Evolutionary conservation across 92 coral and sea anemone genomes (phyloP), one percentile per base, ranked within the genome.

Genomic region (Diadumene lineata): DNA sequence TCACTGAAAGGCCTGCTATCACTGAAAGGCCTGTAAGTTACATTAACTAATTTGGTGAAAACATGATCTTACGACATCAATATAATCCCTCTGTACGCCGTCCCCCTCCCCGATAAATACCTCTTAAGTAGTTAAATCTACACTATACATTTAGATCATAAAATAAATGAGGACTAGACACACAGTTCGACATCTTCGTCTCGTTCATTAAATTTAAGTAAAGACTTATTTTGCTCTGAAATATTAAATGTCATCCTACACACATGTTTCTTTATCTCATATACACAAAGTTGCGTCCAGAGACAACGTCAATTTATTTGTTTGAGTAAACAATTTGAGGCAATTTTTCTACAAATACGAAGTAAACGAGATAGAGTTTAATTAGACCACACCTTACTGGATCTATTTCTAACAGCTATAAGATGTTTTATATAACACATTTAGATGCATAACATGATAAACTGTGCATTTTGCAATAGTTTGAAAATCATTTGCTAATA

Each of bases 221-320:
- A 58, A 58, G 64, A 53, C 19, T 17, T 22, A 6, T 6, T 15
- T 32, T 22, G 1, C 31, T 22, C 1, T 58, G 64, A 22, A 58
- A 58, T 10, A 26, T 53, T 53, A 53, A 56, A 31, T 78, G 69
- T 69, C 82, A 34, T 16, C 63, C 29, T 78, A 8, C 56, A 31
- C 22, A 70, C 46, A n/a, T 64, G 68, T 68, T 68, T 78, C 77
- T 56, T 69, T n/a, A 31, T 58, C 11, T 29, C 24, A 69, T 61
- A 4, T 29, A 29, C 16, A 33, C 13, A 38, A 51, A 21, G 69
- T 56, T 77, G 69, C 58, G 78, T 43, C 22, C 55, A 9, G 0
- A 50, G 53, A 18, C 27, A 48, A 31, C 0, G 60, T 24, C 30
- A 48, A 71, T 25, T 29, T 19, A 3, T 27, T 29, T 24, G 43